phyloP scores from a whole-genome alignment of 2,888 invertebrate genomes.

The Itoplectis maculator region DNA sequence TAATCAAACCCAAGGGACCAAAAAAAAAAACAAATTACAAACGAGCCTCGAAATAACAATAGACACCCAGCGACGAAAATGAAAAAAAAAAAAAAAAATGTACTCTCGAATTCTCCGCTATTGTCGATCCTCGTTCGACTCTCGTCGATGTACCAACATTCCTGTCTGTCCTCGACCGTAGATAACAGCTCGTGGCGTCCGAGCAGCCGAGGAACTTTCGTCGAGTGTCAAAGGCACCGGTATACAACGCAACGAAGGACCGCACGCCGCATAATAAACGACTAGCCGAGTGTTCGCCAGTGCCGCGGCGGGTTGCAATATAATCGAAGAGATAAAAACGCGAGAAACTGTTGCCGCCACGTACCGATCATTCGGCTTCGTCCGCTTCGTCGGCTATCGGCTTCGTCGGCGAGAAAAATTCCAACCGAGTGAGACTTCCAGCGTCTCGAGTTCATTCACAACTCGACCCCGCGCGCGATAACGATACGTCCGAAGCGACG shows the following conservation, averaged over 20 bases:
- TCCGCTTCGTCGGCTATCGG: slow-evolving; percentile 5
- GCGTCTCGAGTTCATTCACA: slow-evolving; percentile 64
- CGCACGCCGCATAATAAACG: neutral
- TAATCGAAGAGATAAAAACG: slow-evolving; percentile 49
- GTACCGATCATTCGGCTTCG: slow-evolving; percentile 19
- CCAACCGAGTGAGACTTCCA: slow-evolving; percentile 40
- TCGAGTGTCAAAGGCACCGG: slow-evolving; percentile 30
- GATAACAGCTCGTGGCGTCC: slow-evolving; percentile 37
- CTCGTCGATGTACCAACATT: slow-evolving; percentile 38
- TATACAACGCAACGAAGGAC: neutral
- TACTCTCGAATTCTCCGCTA: slow-evolving; percentile 59
- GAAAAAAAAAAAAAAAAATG: slow-evolving; percentile 27
- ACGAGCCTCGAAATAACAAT: slow-evolving; percentile 28
- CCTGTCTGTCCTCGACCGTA: slow-evolving; percentile 38
- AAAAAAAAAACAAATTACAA: slow-evolving; percentile 40
- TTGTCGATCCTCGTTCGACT: slow-evolving; percentile 15
- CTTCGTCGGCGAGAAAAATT: slow-evolving; percentile 35
- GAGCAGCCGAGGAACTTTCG: slow-evolving; percentile 42
- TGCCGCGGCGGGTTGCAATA: slow-evolving; percentile 28
- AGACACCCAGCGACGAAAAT: neutral
- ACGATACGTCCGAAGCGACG: slow-evolving; percentile 16
- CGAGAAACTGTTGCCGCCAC: slow-evolving; percentile 30
- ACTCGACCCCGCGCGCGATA: slow-evolving; percentile 62
- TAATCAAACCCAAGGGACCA: slow-evolving; percentile 17
- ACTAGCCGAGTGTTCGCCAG: slow-evolving; percentile 5